A percentile compares a stretch with the other conserved stretches of the same genome.
Evolutionary conservation across 1,140 invertebrate species (phyloP).

Genomic region (Rhynchophorus ferrugineus): DNA sequence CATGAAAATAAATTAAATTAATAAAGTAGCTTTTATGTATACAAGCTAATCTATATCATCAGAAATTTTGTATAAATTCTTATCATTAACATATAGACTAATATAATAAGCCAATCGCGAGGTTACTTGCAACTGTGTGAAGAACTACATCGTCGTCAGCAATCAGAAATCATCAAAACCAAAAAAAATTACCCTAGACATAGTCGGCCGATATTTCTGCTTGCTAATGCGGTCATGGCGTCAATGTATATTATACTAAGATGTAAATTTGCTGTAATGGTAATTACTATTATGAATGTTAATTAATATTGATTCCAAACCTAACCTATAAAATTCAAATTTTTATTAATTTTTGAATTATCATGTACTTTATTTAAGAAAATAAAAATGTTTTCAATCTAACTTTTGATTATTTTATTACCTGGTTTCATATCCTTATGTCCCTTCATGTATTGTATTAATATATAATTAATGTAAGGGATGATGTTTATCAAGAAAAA

Average conservation of each 20-base stretch:
- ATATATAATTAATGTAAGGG: too few relatives aligned
- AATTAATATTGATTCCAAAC: slow-evolving; percentile 17
- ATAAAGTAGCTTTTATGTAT: background rate
- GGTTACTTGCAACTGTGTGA: too few relatives aligned
- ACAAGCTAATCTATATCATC: background rate
- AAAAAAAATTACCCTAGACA: too few relatives aligned
- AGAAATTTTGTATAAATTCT: background rate
- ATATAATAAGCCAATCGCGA: too few relatives aligned
- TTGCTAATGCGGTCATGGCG: slow-evolving; percentile 19
- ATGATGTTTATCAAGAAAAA: too few relatives aligned
- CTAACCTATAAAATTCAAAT: slow-evolving; percentile 13
- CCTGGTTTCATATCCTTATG: too few relatives aligned
- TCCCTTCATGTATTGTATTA: too few relatives aligned
- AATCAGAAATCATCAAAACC: too few relatives aligned
- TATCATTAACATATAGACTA: too few relatives aligned
- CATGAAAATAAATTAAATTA: background rate
- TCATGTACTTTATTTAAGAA: slow-evolving; percentile 28
- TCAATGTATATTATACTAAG: slow-evolving; percentile 23
- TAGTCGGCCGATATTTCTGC: slow-evolving; percentile 18
- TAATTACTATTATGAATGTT: slow-evolving; percentile 22
- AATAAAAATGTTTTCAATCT: slow-evolving; percentile 19
- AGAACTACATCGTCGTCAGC: too few relatives aligned
- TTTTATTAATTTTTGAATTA: slow-evolving; percentile 23
- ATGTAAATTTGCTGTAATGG: slow-evolving; percentile 29
- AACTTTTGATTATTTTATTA: slow-evolving; percentile 8